A percentile compares a stretch with the other conserved stretches of the same genome.
Conservation (phyloP, 2,888 invertebrate species). For the Ichneumon xanthorius region DNA sequence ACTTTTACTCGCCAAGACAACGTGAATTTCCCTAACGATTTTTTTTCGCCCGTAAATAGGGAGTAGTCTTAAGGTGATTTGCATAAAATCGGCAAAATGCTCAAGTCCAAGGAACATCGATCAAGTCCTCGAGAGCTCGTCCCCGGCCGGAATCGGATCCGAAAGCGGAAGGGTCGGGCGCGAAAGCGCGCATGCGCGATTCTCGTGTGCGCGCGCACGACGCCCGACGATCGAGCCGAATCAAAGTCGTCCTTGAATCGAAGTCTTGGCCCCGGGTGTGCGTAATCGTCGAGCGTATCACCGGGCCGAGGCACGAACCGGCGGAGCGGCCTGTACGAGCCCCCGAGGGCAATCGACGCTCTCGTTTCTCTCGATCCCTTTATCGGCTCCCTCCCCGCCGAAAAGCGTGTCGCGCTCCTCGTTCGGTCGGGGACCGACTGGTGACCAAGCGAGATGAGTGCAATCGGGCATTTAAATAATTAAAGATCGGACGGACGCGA, state of each 20-base stretch:
- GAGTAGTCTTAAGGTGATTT: too few species aligned
- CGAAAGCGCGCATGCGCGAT: neutral
- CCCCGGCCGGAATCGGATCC: neutral
- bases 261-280: slow-evolving; percentile 1
- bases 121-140: neutral
- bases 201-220: neutral
- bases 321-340: neutral
- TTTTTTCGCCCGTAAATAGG: too few species aligned
- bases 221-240: slow-evolving; percentile 10
- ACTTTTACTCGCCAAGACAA: neutral
- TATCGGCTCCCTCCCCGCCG: slow-evolving; percentile 1
- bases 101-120: neutral
- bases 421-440: slow-evolving; percentile 32
- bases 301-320: neutral
- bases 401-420: slow-evolving; percentile 7
- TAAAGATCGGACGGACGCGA: slow-evolving; percentile 79
- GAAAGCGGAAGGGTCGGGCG: neutral
- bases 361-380: slow-evolving; percentile 8
- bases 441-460: slow-evolving; percentile 25
- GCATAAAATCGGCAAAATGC: too few species aligned
- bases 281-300: neutral
- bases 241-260: slow-evolving; percentile 45
- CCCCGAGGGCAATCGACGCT: slow-evolving; percentile 17
- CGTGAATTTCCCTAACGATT: too few species aligned
- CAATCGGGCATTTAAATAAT: slow-evolving; percentile 80